Base-by-base conservation (phyloP, 2,113 vertebrate species). In the Odocoileus virginianus region DNA sequence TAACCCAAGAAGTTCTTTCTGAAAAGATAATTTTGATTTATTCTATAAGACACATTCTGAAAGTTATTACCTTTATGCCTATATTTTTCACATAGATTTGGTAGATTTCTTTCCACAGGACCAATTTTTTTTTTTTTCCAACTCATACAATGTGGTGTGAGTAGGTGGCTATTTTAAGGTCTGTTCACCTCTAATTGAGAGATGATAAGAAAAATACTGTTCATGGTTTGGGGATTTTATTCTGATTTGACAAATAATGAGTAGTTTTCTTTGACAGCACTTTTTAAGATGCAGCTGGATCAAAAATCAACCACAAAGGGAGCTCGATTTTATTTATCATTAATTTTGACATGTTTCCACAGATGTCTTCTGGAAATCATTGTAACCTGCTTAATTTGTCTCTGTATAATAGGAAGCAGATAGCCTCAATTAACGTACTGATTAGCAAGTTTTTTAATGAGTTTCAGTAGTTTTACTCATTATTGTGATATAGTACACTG, bases 391-490 rank as follows among this genome's bases (percentile, higher is more conserved):
- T 97, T 98, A 98, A 98, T 98, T 98, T 99, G 97, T 98, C 97
- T 98, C 83, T 74, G 85, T 94, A 95, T 98, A 98, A 98, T 98
- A 87, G 98, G 97, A 98, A 98, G 98, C 96, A 98, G 98, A 98
- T 98, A 98, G 97, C 98, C 98, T 98, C 98, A 98, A 98, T 98
- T 99, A 98, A 95, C 5, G 94, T 97, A 95, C 97, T 98, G 98
- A 98, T 98, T 98, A 98, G 97, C 79, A 98, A 98, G 94, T 98
- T 99, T 95, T 98, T 97, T 98, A 98, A 99, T 98, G 98, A 97
- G 97, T 98, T 99, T 95, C 97, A 96, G 6, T 98, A 98, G 96
- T 98, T 98, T 92, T 81, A 90, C 93, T 98, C 89, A 92, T 98
- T 98, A 97, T 64, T 98, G 97, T 98, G 98, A 96, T 94, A 95